Base-by-base conservation (phyloP, 1,140 invertebrate species). In the Hylyphantes graminicola region DNA sequence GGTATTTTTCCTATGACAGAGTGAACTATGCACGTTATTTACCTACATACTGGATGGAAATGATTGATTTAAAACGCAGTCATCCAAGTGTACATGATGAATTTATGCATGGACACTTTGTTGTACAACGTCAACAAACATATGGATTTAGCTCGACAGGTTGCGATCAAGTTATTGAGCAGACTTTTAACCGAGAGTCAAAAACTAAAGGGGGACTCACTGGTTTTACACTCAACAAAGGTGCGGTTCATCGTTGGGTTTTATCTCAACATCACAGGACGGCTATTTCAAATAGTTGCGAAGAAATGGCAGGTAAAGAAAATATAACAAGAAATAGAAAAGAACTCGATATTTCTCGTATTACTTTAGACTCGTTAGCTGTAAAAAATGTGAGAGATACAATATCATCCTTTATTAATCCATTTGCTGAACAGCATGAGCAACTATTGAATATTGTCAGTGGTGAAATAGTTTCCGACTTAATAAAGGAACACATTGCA, bases 101-200 rank as follows among this genome's bases (percentile, higher is more conserved):
- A 17, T 11, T 54, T 6, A 15, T 7, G 7, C 8, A 6, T 54
- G 85, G 85, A 9, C 50, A 72, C 21, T 86, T 86, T 61, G 83
- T 85, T 21, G 81, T 78, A 0, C 85, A 87, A 51, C 13, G 79
- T 7, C 50, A 75, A 2, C 13, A 68, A 35, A 19, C 15, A 8
- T 57, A 55, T 59, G 11, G 10, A 7, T 77, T 77, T 51, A 9
- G 8, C 7, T 11, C 19, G 3, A 68, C 75, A 85, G 9, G 85
- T 35, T 68, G 81, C 0, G 85, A 86, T 61, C 77, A 87, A 76
- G 68, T 74, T 12, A 68, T 83, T 5, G 83, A 86, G 63, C 77
- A 86, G 84, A 86, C 78, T 1, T 65, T 70, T 0, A 87, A 86
- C 59, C 67, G 65, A 63, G 86, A 87, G 61, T 85, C 85, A 11